Evolutionary conservation across 2,113 vertebrate genomes (phyloP), one percentile per base, ranked within the genome.

Genomic region (Ardeotis arabs): DNA sequence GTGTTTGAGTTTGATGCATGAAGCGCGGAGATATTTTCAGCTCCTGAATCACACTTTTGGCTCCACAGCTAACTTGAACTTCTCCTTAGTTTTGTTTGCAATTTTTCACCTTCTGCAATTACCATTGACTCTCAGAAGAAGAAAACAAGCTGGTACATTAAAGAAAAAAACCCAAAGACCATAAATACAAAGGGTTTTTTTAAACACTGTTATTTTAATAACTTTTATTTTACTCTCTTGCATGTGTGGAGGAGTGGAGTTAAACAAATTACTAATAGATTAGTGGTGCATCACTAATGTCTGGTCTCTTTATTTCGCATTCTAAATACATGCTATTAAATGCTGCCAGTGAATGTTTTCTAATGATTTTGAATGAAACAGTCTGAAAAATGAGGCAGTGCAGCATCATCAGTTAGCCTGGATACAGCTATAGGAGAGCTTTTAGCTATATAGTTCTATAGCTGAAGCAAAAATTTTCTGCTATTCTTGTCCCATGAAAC

Each of bases 1-100:
- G 92, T 85, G 97, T 93, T 97, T 97, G 93, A 97, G 96, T 97
- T 97, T 97, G 96, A 69, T 97, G 96, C 90, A 93, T 96, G 96
- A 97, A 97, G 93, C 1, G 56, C 33, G 87, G 92, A 96, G 91
- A 94, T 98, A 97, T 98, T 97, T 97, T 97, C 95, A 97, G 97
- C 95, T 93, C 96, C 92, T 97, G 97, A 97, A 97, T 98, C 96
- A 98, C 94, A 76, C 19, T 88, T 85, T 66, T 95, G 92, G 97
- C 96, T 97, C 82, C 89, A 72, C 70, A 82, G 77, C 74, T 84
- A 93, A 67, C 74, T 86, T 89, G 84, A 97, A 94, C 41, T 64
- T 91, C 89, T 95, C 67, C 55, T 93, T 88, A 83, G 69, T 91
- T 93, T 93, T 96, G 91, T 80, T 96, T 88, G 53, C 70, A 68